These are phyloP conservation scores for Trogon surrucura DNA, from an alignment of 2,113 vertebrate species.

Conservation along the genomic window DNA sequence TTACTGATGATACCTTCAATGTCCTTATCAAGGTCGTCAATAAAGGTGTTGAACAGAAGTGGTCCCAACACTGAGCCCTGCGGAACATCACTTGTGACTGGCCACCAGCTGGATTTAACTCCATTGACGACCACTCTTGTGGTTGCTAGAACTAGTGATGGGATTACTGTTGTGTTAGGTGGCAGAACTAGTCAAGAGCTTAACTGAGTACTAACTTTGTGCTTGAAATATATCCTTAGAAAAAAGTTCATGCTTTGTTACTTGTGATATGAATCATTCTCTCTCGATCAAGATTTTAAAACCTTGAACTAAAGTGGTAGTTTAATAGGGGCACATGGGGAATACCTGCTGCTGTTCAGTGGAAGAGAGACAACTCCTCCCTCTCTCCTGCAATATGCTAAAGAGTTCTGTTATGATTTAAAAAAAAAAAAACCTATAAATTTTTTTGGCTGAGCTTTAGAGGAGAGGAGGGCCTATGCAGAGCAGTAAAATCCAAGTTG, in stretches of 20 bases:
- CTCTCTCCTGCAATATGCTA: neutral
- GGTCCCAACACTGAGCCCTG: no score
- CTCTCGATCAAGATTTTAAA: neutral
- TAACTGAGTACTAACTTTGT: neutral
- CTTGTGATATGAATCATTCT: neutral
- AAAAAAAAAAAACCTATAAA: neutral
- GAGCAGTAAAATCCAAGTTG: neutral
- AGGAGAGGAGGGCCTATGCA: neutral
- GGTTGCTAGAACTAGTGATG: neutral
- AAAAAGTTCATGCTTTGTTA: neutral
- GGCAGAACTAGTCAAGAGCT: neutral
- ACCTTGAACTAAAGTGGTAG: neutral
- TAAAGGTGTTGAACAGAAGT: no score
- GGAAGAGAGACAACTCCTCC: neutral
- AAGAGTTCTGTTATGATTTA: neutral
- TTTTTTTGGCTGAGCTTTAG: neutral
- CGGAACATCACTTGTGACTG: no score
- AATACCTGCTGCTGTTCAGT: neutral
- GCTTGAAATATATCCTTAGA: neutral
- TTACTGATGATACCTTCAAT: no score
- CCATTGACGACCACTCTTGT: neutral
- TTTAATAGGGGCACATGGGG: neutral
- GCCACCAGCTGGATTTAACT: no score
- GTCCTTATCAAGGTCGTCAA: no score
- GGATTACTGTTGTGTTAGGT: neutral